Percentiles rank a stretch among this genome's conserved stretches.
Evolutionary conservation across 2,113 vertebrate species (phyloP).

Genomic region (Murina feae): DNA sequence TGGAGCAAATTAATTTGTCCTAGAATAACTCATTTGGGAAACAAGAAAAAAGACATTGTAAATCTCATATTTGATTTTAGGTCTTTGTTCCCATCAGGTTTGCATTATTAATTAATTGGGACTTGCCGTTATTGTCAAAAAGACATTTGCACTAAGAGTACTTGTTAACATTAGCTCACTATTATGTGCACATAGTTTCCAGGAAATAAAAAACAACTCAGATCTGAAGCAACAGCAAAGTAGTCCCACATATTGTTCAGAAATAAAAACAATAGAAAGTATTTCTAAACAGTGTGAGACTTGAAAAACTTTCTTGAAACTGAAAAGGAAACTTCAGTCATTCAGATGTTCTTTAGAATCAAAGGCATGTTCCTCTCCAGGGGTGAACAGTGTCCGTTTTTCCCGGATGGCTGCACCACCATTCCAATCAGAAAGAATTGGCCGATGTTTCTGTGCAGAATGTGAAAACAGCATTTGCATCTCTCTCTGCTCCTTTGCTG

Average conservation of each 20-base stretch:
- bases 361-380: background rate
- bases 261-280: slow-evolving; percentile 2
- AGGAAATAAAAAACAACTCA: background rate
- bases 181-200: background rate
- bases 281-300: background rate
- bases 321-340: background rate
- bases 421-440: background rate
- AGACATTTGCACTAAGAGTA: background rate
- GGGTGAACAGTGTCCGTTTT: background rate
- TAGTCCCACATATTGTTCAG: background rate
- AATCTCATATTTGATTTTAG: background rate
- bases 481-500: background rate
- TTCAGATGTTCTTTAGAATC: background rate
- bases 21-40: background rate
- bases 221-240: background rate
- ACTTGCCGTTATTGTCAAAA: background rate
- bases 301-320: background rate
- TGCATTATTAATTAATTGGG: background rate
- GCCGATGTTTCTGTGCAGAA: background rate
- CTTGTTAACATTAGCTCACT: background rate
- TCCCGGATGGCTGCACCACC: background rate
- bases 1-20: background rate
- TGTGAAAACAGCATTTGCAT: slow-evolving; percentile 10
- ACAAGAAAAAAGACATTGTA: background rate
- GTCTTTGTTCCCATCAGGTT: background rate